Percentiles rank a stretch among this genome's conserved stretches.
Conservation (phyloP, 30 jellyfish, hydroid and myxozoan species). For the Aurelia aurita complex sp. Pacific region DNA sequence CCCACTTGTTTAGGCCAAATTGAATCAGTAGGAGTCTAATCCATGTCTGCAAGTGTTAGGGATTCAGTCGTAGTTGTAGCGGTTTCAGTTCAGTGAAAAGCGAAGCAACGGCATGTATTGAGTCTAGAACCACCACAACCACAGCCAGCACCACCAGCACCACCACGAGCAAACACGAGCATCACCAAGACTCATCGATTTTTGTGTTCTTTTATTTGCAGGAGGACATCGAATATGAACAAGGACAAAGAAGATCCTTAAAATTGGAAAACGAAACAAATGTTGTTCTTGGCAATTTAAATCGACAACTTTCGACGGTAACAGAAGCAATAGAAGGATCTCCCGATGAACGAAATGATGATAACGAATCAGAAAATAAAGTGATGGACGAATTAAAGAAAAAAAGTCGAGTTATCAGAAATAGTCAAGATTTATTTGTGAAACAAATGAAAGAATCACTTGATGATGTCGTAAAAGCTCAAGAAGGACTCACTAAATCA, state of each 20-base stretch:
- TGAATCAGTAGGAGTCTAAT: too few species aligned
- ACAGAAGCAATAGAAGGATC: constrained; percentile 8
- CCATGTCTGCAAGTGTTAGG: too few species aligned
- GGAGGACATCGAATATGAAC: constrained; percentile 26
- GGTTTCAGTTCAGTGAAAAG: too few species aligned
- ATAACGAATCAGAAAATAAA: neutral
- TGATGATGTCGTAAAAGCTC: constrained; percentile 43
- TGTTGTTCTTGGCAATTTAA: constrained; percentile 33
- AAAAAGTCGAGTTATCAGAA: constrained; percentile 17
- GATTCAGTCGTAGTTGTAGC: too few species aligned
- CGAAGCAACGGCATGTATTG: too few species aligned
- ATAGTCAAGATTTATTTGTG: constrained; percentile 19
- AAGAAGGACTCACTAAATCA: constrained; percentile 22
- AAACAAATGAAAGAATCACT: constrained; percentile 26
- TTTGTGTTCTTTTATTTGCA: neutral
- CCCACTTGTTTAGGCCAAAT: too few species aligned
- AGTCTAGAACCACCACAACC: too few species aligned
- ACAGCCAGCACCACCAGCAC: too few species aligned
- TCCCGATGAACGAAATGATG: neutral
- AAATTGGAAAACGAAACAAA: constrained; percentile 25
- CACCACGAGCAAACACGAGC: neutral
- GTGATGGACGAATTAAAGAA: constrained; percentile 24
- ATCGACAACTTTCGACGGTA: constrained; percentile 23
- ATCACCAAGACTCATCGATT: constrained; percentile 5
- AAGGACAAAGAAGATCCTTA: neutral